Evolutionary conservation across 2,797 vertebrate genomes (phyloP).

Genomic region (Oreortyx pictus): DNA sequence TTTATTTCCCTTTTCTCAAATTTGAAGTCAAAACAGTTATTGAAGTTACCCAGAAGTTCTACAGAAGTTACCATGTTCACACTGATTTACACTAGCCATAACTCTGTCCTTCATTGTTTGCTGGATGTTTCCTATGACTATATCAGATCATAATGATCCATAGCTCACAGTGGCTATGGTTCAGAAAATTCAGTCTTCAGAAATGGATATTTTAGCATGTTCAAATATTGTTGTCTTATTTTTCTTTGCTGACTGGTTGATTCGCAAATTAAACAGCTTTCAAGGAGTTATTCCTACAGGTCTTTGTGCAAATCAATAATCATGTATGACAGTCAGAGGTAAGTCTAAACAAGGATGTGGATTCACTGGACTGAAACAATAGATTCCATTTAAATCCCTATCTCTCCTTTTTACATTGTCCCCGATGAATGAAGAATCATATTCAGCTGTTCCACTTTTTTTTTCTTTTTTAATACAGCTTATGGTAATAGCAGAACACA

Average conservation of each 20-base stretch:
- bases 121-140: background rate
- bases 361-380: background rate
- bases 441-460: background rate
- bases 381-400: background rate
- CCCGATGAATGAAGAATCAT: background rate
- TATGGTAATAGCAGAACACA: background rate
- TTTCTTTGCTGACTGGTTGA: background rate
- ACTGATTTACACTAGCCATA: background rate
- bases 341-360: background rate
- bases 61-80: background rate
- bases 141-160: rapidly evolving
- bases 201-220: background rate
- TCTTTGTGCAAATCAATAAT: background rate
- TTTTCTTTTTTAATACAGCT: background rate
- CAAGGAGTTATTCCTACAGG: background rate
- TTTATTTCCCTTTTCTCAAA: background rate
- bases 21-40: background rate
- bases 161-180: background rate
- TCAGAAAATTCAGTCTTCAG: background rate
- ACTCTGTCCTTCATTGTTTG: background rate
- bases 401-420: background rate
- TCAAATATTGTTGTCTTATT: background rate
- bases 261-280: background rate
- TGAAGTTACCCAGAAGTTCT: background rate
- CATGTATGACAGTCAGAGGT: background rate